Evolutionary conservation across 2,797 vertebrate genomes (phyloP), one percentile per base, ranked within the genome.

Genomic region (Rousettus madagascariensis): DNA sequence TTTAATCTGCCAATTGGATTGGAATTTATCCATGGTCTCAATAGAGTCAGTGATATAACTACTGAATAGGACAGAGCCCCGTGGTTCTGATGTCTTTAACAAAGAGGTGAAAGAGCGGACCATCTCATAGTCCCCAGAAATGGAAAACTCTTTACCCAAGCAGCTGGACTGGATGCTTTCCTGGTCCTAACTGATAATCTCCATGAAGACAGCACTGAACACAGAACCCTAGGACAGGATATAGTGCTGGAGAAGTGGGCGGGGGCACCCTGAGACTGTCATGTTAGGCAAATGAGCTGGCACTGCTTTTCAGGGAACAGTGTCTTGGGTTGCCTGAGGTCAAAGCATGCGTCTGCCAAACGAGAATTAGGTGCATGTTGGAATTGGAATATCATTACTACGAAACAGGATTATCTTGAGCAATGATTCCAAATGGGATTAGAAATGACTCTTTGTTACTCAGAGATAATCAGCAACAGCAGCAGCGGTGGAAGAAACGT

Each of bases 391-490:
- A 96, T 96, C 95, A 97, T 97, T 97, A 97, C 96, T 85, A 91
- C 5, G 3, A 97, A 97, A 97, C 96, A 96, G 96, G 97, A 97
- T 97, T 97, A 97, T 95, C 95, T 93, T 87, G 83, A 93, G 63
- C 84, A 97, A 95, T 41, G 61, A 91, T 88, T 97, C 94, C 90
- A 97, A 97, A 96, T 97, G 95, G 97, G 97, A 97, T 96, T 97
- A 97, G 97, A 97, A 97, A 97, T 93, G 96, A 97, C 96, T 96
- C 97, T 95, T 85, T 94, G 95, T 95, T 95, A 96, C 96, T 95
- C 86, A 90, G 90, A 97, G 95, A 95, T 96, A 92, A 97, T 97
- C 88, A n/a, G 92, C 86, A 66, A 90, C 20, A 96, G 86, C 89
- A 90, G 95, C 83, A 94, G 78, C 9, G 10, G 65, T 90, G 61